Percentiles rank a stretch among this genome's conserved stretches.
Conservation (phyloP, 92 coral and sea anemone genomes). For the Metridium senile region DNA sequence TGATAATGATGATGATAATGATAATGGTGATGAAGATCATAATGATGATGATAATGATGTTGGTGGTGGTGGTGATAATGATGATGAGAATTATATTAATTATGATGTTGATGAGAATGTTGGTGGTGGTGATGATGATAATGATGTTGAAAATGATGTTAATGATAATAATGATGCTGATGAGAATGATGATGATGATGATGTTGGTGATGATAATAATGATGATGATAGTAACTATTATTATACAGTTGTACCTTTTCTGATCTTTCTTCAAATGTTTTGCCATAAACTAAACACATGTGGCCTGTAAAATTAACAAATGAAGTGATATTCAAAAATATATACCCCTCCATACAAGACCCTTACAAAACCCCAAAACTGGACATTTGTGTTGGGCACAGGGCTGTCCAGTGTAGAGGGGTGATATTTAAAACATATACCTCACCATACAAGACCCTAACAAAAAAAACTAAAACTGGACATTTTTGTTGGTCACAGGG, state of each 20-base stretch:
- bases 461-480: too few species aligned
- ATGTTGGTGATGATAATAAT: neutral
- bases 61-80: neutral
- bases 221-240: neutral
- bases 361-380: too few species aligned
- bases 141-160: neutral
- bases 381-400: too few species aligned
- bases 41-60: neutral
- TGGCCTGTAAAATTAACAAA: constrained; percentile 52
- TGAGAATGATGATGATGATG: neutral
- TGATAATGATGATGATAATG: neutral
- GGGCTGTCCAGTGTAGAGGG: too few species aligned
- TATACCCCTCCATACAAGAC: too few species aligned
- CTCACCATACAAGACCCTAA: too few species aligned
- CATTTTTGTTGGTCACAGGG: too few species aligned
- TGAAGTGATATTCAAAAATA: too few species aligned
- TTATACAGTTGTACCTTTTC: constrained; percentile 12
- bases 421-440: too few species aligned
- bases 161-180: neutral
- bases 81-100: neutral
- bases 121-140: neutral
- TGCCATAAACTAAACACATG: constrained; percentile 70
- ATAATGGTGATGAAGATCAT: neutral
- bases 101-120: neutral
- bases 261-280: constrained; percentile 23